Evolutionary conservation across 2,797 vertebrate species (phyloP).

Genomic region (Tokudaia tokunoshimensis): DNA sequence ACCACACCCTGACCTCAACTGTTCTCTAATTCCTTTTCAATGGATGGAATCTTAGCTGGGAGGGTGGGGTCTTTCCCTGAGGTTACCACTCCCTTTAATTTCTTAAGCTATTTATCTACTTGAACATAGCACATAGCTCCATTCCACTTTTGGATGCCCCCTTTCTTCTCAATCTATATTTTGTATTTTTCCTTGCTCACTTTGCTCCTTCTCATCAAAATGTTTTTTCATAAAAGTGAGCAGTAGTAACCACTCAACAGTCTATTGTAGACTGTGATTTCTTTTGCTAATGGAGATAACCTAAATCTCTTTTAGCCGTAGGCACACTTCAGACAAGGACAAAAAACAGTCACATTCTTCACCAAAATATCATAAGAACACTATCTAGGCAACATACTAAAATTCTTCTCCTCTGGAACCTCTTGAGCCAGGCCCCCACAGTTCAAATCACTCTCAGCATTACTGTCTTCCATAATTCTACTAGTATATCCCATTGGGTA

Average conservation of each 20-base stretch:
- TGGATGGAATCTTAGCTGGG: neutral
- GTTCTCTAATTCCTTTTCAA: neutral
- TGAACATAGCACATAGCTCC: neutral
- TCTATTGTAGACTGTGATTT: neutral
- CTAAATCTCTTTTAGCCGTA: neutral
- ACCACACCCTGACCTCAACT: neutral
- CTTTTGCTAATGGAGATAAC: neutral
- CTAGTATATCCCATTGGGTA: neutral
- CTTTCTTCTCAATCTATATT: neutral
- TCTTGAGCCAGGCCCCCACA: neutral
- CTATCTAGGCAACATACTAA: neutral
- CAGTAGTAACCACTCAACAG: neutral
- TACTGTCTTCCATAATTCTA: neutral
- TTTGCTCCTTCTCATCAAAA: neutral
- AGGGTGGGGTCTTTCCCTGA: neutral
- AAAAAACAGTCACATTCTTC: neutral
- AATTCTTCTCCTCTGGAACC: neutral
- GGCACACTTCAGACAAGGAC: neutral
- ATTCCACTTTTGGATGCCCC: neutral
- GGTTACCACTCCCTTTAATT: neutral
- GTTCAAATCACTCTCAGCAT: neutral
- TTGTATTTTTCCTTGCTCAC: neutral
- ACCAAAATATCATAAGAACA: neutral
- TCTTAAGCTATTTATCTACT: neutral
- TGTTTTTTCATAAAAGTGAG: neutral